Evolutionary conservation across 2,797 vertebrate species (phyloP), one percentile per base, ranked within the genome.

Genomic region (Macropus fuliginosus): DNA sequence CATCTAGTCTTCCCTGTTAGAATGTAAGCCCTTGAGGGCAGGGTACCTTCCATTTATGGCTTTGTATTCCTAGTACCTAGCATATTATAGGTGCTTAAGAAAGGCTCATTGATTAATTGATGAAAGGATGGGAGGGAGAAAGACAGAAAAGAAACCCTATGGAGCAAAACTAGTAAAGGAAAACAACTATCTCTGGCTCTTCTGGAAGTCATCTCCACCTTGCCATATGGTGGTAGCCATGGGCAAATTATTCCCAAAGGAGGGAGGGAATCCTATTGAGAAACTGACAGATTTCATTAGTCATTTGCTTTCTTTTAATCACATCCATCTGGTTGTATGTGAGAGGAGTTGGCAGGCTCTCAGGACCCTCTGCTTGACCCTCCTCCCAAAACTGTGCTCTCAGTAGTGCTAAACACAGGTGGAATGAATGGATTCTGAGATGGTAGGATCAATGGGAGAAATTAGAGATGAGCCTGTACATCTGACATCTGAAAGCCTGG

Each of bases 241-340:
- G 93, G 40, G 93, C 0, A 0, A 93, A 91, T 27, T 0, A 0
- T 5, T 46, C 0, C 1, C 1, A 94, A 91, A 52, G 8, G 56
- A 94, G 59, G 55, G 56, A 55, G 28, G 52, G 95, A 96, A 96
- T 92, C 54, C 57, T 96, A 89, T 4, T 56, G 89, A 96, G 92
- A 96, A 94, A 93, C 92, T 97, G 97, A 97, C 97, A 97, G 96
- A 50, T 96, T 81, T 40, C 74, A 74, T 97, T 97, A 98, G 97
- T 31, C 5, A 87, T 96, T 97, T 96, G 97, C 94, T 96, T 96
- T 98, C 96, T 98, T 98, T 98, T 98, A 97, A 98, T 98, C 98
- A 98, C 92, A 94, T 92, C 97, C 55, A 54, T 98, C 96, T 98
- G 96, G 93, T 66, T 95, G 54, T 96, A 54, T 97, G 96, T 91